phyloP scores from a whole-genome alignment of 1,140 invertebrate genomes.

The Mactra quadrangularis region DNA sequence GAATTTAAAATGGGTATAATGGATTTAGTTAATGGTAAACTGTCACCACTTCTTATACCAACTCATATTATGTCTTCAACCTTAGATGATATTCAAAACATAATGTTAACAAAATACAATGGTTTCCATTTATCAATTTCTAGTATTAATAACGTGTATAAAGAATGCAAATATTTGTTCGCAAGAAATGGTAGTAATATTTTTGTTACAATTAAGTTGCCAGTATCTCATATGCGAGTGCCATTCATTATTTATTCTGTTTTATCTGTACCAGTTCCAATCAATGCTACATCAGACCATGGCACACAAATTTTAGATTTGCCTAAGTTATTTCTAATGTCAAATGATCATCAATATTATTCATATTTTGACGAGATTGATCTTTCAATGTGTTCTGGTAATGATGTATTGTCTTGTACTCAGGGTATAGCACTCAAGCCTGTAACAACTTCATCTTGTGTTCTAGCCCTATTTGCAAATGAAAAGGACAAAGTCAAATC shows the following conservation, averaged over 20 bases:
- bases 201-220: slow-evolving; percentile 2
- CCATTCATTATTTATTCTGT: slow-evolving; percentile 14
- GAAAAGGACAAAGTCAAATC: slow-evolving; percentile 31
- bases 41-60: slow-evolving; percentile 13
- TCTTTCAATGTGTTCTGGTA: slow-evolving; percentile 30
- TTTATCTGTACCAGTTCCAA: slow-evolving; percentile 33
- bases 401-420: slow-evolving; percentile 5
- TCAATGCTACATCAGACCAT: slow-evolving; percentile 37
- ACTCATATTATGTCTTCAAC: background rate
- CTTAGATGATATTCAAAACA: slow-evolving; percentile 22
- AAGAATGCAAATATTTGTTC: background rate
- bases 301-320: slow-evolving; percentile 49
- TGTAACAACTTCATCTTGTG: slow-evolving; percentile 33
- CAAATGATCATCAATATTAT: slow-evolving; percentile 43
- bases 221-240: background rate
- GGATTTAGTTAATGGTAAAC: slow-evolving; percentile 18
- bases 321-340: slow-evolving; percentile 17
- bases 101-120: background rate
- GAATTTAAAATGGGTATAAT: slow-evolving; percentile 33
- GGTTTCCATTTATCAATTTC: background rate
- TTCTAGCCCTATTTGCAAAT: slow-evolving; percentile 49
- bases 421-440: slow-evolving; percentile 29
- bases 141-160: background rate
- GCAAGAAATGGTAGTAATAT: slow-evolving; percentile 9
- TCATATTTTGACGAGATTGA: background rate